Evolutionary conservation across 2,113 vertebrate species (phyloP).

Genomic region (Callocephalon fimbriatum): DNA sequence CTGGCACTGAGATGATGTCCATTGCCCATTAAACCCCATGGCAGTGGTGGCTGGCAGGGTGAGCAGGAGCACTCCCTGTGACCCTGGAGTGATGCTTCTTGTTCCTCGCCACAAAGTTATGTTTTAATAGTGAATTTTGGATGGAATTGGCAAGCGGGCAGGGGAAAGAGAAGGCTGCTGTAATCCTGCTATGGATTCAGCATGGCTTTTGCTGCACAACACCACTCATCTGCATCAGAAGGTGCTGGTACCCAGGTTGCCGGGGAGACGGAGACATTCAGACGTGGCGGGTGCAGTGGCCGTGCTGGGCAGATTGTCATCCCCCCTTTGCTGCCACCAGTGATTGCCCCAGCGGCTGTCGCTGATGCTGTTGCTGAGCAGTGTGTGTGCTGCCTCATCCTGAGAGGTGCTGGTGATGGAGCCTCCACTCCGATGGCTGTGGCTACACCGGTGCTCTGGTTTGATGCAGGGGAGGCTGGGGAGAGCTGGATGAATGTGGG

Average conservation of each 20-base stretch:
- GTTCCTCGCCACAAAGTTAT: not conserved
- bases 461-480: not conserved
- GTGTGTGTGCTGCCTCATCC: not conserved
- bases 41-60: not conserved
- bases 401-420: not conserved
- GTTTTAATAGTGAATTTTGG: not conserved
- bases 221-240: not conserved
- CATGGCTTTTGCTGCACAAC: not conserved
- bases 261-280: slow-evolving; percentile 64
- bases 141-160: not conserved
- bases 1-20: fast-evolving
- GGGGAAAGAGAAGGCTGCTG: not conserved
- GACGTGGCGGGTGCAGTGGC: not conserved
- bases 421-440: not conserved
- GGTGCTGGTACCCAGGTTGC: slow-evolving; percentile 65
- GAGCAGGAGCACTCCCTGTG: fast-evolving
- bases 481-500: fast-evolving
- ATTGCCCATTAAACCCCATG: fast-evolving
- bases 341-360: not conserved
- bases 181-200: not conserved
- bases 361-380: not conserved
- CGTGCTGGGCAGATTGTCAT: fast-evolving
- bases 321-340: not conserved
- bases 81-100: not conserved
- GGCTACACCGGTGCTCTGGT: not conserved